Percentiles rank a stretch among this genome's conserved stretches.
phyloP scores from a whole-genome alignment of 1,140 invertebrate species.

The Brachionus koreanus region DNA sequence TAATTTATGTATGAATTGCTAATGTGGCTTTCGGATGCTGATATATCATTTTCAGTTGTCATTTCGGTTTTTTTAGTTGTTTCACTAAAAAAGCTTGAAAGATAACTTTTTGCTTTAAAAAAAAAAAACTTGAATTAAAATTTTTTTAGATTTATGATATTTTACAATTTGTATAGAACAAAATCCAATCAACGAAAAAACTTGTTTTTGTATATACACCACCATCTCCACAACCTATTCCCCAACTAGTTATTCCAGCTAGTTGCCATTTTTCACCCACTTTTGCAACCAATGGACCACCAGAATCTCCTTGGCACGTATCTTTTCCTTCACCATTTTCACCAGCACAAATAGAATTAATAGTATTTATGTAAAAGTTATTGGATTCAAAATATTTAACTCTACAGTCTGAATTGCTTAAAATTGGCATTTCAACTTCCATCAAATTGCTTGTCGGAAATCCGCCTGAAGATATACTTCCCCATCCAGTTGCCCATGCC shows the following conservation, averaged over 20 bases:
- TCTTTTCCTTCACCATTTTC: not conserved
- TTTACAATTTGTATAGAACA: not conserved
- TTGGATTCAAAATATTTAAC: not conserved
- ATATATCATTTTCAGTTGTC: too few relatives aligned
- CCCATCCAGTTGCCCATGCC: conserved; percentile 37
- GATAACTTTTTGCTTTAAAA: too few relatives aligned
- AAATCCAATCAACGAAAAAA: conserved; percentile 15
- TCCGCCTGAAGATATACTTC: not conserved
- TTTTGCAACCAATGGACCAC: conserved; percentile 38
- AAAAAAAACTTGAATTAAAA: too few relatives aligned
- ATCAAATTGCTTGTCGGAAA: not conserved
- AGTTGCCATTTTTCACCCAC: not conserved
- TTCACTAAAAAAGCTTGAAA: too few relatives aligned
- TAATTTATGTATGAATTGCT: too few relatives aligned
- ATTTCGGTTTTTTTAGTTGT: too few relatives aligned
- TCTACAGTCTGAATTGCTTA: not conserved
- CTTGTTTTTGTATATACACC: conserved; percentile 42
- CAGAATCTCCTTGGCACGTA: conserved; percentile 44
- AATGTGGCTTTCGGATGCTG: too few relatives aligned
- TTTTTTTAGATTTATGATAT: too few relatives aligned
- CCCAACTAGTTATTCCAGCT: conserved; percentile 34
- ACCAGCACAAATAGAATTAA: conserved; percentile 14
- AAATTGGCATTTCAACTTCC: conserved; percentile 38
- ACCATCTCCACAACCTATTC: conserved; percentile 41
- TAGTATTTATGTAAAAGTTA: not conserved